Evolutionary conservation across 2,888 invertebrate genomes (phyloP), one percentile per base, ranked within the genome.

Genomic region (Margaritifera margaritifera): DNA sequence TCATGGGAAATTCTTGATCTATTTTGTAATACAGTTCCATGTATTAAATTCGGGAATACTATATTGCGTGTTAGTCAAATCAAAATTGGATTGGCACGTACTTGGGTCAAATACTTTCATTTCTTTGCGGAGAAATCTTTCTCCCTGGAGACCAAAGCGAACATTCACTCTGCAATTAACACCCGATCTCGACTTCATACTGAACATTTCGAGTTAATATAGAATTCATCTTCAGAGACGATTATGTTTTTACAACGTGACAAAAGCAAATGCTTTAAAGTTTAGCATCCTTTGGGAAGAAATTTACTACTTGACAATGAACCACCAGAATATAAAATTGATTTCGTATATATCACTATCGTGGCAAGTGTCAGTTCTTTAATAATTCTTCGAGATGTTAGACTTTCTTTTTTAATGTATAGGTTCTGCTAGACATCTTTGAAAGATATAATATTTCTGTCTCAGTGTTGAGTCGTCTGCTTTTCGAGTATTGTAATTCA

Each of bases 231-330:
- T 15, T 42, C 74, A 74, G 74, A 58, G 63, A 67, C 63, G 63
- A 74, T 74, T 74, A 77, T 77, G 77, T 71, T 74, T 77, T 77
- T 72, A 74, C 74, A 72, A 74, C 77, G 77, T 77, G 77, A 77
- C 77, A 72, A 68, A 53, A 62, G 54, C 51, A 59, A 66, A 54
- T 64, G 68, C 57, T 63, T 70, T 72, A 72, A 66, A 61, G 61
- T 69, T 55, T 56, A 53, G 52, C 61, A 52, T 69, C 42, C 62
- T 15, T 56, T 71, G 77, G 69, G 69, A 66, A 71, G 68, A 60
- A 64, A 62, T 72, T 77, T 72, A 70, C 42, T 42, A 42, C 42
- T 42, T 42, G 15, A 42, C 42, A 15, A 42, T 42, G 42, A 11
- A 42, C 42, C 15, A 42, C 15, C 15, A 42, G 42, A 42, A 42